Conservation (phyloP, 30 jellyfish, hydroid and myxozoan species). For the Pelagia noctiluca region DNA sequence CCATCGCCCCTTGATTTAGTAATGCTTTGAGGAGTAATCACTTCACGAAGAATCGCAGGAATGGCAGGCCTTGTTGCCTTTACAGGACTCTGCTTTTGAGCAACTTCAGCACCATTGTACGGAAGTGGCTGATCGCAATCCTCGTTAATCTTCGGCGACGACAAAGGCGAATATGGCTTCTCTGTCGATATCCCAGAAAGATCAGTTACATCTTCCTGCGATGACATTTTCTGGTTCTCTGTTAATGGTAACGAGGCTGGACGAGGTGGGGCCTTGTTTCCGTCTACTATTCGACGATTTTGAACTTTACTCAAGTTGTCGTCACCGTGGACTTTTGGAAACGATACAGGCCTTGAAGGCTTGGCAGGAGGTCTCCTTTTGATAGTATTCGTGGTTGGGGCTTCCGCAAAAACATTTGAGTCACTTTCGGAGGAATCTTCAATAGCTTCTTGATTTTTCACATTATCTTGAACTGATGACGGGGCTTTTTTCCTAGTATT, state of each 20-base stretch:
- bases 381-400: not conserved
- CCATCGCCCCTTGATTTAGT: not conserved
- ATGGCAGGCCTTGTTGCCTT: conserved; percentile 67
- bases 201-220: not conserved
- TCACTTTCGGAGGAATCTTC: not conserved
- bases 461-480: not conserved
- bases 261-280: conserved; percentile 26
- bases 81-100: conserved; percentile 41
- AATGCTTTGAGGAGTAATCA: not conserved
- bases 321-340: conserved; percentile 27
- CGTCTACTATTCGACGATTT: not conserved
- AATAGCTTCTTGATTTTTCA: not conserved
- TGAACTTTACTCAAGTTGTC: not conserved
- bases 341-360: conserved; percentile 57
- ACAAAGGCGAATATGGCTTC: not conserved
- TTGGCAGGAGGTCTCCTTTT: conserved; percentile 8
- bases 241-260: conserved; percentile 18
- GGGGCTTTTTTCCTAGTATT: not conserved
- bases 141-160: too few species aligned
- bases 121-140: conserved; percentile 7
- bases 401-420: not conserved
- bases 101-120: not conserved
- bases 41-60: conserved; percentile 55
- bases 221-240: not conserved
- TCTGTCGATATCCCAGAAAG: not conserved